A percentile compares a stretch with the other conserved stretches of the same genome.
These are phyloP conservation scores for Hylaeus volcanicus DNA, from an alignment of 1,140 invertebrate species.

Conservation along the genomic window DNA sequence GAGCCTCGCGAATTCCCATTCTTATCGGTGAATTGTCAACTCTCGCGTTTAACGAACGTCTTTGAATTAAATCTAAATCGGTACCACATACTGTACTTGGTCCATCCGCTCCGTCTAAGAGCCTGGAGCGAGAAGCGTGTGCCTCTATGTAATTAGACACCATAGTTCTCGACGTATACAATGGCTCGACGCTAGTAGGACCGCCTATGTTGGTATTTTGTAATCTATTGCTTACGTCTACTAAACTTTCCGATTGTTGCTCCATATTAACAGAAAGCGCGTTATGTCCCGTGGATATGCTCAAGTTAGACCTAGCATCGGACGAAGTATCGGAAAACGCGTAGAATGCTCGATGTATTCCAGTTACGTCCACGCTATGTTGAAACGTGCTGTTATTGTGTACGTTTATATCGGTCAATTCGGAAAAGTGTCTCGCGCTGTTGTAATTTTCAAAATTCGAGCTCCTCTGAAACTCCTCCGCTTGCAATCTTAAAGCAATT, in stretches of 20 bases:
- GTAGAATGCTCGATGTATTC: slow-evolving; percentile 28
- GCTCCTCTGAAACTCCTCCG: slow-evolving; percentile 75
- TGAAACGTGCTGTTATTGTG: slow-evolving; percentile 24
- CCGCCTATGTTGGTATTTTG: slow-evolving; percentile 38
- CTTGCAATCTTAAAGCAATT: slow-evolving; percentile 76
- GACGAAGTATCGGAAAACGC: slow-evolving; percentile 6
- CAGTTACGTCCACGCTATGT: slow-evolving; percentile 18
- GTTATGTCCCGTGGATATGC: slow-evolving; percentile 12
- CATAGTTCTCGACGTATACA: background rate
- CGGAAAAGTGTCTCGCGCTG: slow-evolving; percentile 49
- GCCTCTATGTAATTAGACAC: slow-evolving; percentile 48
- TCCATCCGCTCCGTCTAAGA: slow-evolving; percentile 78
- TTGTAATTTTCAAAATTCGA: slow-evolving; percentile 63
- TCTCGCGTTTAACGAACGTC: slow-evolving; percentile 75
- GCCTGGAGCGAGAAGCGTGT: slow-evolving; percentile 70
- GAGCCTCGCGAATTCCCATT: slow-evolving; percentile 82
- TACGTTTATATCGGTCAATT: slow-evolving; percentile 26
- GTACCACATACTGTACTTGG: slow-evolving; percentile 75
- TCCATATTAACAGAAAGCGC: slow-evolving; percentile 28
- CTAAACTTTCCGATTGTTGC: slow-evolving; percentile 31
- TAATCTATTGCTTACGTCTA: slow-evolving; percentile 46
- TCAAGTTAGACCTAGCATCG: slow-evolving; percentile 21
- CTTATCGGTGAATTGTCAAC: slow-evolving; percentile 77
- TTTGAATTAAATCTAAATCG: slow-evolving; percentile 74
- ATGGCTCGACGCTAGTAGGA: slow-evolving; percentile 10